Evolutionary conservation across 2,113 vertebrate species (phyloP).

Genomic region (Sturnus vulgaris): DNA sequence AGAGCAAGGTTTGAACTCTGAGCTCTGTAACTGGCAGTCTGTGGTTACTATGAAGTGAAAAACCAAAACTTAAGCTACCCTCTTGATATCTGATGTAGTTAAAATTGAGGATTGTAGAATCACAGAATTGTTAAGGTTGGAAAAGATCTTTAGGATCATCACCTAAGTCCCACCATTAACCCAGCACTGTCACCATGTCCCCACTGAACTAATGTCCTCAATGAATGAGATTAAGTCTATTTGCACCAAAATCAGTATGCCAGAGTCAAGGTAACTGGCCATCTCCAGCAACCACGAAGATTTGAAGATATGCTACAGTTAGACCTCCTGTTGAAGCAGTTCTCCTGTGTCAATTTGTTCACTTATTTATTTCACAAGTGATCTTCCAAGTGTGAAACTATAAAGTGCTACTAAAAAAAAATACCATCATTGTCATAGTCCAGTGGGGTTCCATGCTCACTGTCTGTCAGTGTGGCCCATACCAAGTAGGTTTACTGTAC

Average conservation of each 20-base stretch:
- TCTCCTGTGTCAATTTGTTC: background rate
- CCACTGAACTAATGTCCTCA: background rate
- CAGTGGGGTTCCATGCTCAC: background rate
- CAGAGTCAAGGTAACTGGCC: background rate
- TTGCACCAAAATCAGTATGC: background rate
- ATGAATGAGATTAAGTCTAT: background rate
- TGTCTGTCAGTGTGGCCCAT: background rate
- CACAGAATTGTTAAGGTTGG: background rate
- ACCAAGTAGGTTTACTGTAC: background rate
- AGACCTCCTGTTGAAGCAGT: background rate
- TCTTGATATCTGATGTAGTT: background rate
- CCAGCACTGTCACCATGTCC: background rate
- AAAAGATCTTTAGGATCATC: background rate
- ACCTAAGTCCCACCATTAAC: background rate
- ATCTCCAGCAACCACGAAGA: background rate
- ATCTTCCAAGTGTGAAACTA: background rate
- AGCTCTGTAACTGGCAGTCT: background rate
- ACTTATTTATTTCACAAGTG: background rate
- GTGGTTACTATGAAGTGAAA: background rate
- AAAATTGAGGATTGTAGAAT: background rate
- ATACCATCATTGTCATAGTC: background rate
- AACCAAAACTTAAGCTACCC: background rate
- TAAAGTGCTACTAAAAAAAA: background rate
- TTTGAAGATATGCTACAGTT: background rate
- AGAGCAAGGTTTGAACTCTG: background rate